phyloP scores from a whole-genome alignment of 2,888 invertebrate genomes.

The Phrixothrix hirtus region DNA sequence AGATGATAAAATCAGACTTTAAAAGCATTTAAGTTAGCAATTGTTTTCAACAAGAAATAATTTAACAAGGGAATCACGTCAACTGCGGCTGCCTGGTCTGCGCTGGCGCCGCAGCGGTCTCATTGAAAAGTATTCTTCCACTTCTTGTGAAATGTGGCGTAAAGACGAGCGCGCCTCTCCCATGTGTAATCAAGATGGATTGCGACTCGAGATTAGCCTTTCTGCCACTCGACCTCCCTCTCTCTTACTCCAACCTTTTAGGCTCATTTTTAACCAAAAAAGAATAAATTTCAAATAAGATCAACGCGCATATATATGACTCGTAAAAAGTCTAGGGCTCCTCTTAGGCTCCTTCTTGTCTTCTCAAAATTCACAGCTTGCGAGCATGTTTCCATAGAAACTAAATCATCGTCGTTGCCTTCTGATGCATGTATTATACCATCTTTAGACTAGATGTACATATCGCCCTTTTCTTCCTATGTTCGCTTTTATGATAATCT shows the following conservation, averaged over 20 bases:
- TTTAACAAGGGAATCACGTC: conserved; percentile 29
- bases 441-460: conserved; percentile 34
- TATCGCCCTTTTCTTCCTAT: conserved; percentile 14
- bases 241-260: conserved; percentile 38
- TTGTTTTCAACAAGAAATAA: conserved; percentile 29
- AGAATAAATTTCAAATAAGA: conserved; percentile 50
- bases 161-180: conserved; percentile 46
- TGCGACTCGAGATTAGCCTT: conserved; percentile 52
- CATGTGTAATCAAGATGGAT: conserved; percentile 55
- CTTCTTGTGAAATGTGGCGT: conserved; percentile 48
- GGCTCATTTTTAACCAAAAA: conserved; percentile 46
- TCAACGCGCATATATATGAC: conserved; percentile 48
- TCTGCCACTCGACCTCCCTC: conserved; percentile 38
- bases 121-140: conserved; percentile 42
- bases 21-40: conserved; percentile 22
- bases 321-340: conserved; percentile 45
- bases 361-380: conserved; percentile 46
- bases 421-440: conserved; percentile 40
- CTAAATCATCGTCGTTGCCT: conserved; percentile 40
- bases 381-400: conserved; percentile 43
- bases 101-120: conserved; percentile 32
- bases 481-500: conserved; percentile 12
- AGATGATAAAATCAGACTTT: conserved; percentile 18
- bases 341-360: conserved; percentile 39
- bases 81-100: conserved; percentile 27